These are phyloP conservation scores for Rhagium mordax DNA, from an alignment of 2,888 invertebrate species.

Conservation along the genomic window DNA sequence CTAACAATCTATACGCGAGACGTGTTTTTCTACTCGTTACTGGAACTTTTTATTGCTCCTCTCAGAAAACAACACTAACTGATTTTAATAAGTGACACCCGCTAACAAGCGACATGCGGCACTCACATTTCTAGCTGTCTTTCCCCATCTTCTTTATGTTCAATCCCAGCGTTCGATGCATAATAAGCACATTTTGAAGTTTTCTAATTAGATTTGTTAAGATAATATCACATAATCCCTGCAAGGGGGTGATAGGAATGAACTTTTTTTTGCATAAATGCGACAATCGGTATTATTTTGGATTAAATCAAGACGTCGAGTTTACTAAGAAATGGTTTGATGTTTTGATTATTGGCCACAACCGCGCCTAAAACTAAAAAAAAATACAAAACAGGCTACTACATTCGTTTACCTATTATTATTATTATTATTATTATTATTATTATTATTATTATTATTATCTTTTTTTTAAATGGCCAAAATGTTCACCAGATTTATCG, in stretches of 20 bases:
- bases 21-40: slow-evolving; percentile 15
- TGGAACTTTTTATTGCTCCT: slow-evolving; percentile 20
- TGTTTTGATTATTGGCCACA: no score
- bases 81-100: slow-evolving; percentile 40
- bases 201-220: slow-evolving; percentile 22
- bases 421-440: no score
- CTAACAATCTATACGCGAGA: slow-evolving; percentile 6
- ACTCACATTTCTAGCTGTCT: slow-evolving; percentile 12
- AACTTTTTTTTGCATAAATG: no score
- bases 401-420: no score
- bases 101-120: slow-evolving; percentile 40
- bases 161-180: not conserved
- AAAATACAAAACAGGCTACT: no score
- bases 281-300: no score
- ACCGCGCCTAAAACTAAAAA: no score
- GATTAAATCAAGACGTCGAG: no score
- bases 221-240: slow-evolving; percentile 5
- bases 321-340: no score
- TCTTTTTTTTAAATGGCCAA: no score
- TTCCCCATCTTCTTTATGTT: not conserved
- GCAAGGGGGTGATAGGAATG: not conserved
- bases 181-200: slow-evolving; percentile 21
- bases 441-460: no score
- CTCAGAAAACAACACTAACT: slow-evolving; percentile 32
- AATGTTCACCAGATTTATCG: no score